These are phyloP conservation scores for Hydrolagus colliei DNA, from an alignment of 2,797 vertebrate species.

Conservation along the genomic window DNA sequence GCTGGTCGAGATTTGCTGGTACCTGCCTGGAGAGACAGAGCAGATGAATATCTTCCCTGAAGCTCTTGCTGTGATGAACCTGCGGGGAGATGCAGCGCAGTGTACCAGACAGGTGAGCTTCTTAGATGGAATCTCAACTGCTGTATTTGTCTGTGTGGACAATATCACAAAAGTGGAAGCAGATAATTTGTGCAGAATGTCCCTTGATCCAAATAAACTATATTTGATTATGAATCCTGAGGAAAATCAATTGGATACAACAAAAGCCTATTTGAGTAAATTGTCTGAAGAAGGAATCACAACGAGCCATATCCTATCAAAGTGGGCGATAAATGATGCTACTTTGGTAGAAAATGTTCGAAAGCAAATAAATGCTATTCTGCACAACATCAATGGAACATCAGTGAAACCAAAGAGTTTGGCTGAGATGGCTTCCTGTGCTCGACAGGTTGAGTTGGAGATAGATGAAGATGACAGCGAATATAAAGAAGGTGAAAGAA, in stretches of 20 bases:
- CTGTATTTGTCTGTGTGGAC: conserved; percentile 30
- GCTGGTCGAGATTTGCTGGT: conserved; percentile 33
- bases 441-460: not conserved
- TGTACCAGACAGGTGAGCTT: conserved; percentile 31
- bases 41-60: conserved; percentile 35
- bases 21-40: conserved; percentile 33
- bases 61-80: conserved; percentile 21
- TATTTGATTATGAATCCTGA: conserved; percentile 47
- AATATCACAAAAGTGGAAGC: conserved; percentile 19
- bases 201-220: conserved; percentile 37
- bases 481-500: not conserved
- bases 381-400: not conserved
- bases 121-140: conserved; percentile 23
- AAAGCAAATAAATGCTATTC: not conserved
- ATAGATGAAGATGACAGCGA: not conserved
- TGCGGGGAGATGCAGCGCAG: conserved; percentile 22
- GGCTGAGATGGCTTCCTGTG: not conserved
- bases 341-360: conserved; percentile 41
- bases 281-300: conserved; percentile 40
- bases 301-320: conserved; percentile 41
- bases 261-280: conserved; percentile 40
- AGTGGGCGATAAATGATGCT: conserved; percentile 39
- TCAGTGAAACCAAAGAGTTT: not conserved
- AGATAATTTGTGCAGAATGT: conserved; percentile 39
- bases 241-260: conserved; percentile 38